phyloP scores from a whole-genome alignment of 2,888 invertebrate species.

The Phaonia tiefii region DNA sequence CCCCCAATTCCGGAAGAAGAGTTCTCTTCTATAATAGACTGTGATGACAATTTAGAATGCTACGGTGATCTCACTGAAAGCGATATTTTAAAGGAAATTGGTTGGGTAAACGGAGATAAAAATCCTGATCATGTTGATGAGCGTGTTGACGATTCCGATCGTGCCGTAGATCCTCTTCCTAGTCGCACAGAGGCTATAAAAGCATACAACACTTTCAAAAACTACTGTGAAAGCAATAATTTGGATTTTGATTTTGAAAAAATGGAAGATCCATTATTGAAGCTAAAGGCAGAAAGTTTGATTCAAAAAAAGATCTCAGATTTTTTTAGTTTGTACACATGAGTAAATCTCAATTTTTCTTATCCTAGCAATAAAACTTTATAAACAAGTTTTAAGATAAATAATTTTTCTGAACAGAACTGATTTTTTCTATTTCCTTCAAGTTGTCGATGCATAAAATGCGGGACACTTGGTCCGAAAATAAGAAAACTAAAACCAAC shows the following conservation, averaged over 20 bases:
- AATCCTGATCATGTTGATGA: constrained; percentile 15
- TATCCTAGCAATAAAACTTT: no score
- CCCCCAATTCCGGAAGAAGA: not conserved
- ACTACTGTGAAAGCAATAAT: constrained; percentile 25
- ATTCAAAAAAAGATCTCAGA: constrained; percentile 11
- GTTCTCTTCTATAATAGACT: not conserved
- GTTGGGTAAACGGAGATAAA: constrained; percentile 21
- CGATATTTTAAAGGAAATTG: constrained; percentile 43
- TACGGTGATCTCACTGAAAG: constrained; percentile 39
- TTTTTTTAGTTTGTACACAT: constrained; percentile 12
- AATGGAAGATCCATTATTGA: not conserved
- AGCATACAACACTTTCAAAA: constrained; percentile 19
- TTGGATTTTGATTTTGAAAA: constrained; percentile 15
- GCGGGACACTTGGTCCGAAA: not conserved
- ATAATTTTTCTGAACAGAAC: not conserved
- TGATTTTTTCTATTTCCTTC: constrained; percentile 5
- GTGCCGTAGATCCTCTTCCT: constrained; percentile 5
- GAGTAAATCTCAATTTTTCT: not conserved
- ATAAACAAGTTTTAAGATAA: no score
- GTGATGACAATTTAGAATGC: constrained; percentile 29
- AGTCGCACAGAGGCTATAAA: constrained; percentile 28
- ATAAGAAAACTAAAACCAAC: not conserved
- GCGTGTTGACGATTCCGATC: constrained; percentile 10
- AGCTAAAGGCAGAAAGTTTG: not conserved
- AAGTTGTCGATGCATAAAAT: constrained; percentile 8